phyloP scores from a whole-genome alignment of 1,140 invertebrate species.

The Pseudomyrmex concolor region DNA sequence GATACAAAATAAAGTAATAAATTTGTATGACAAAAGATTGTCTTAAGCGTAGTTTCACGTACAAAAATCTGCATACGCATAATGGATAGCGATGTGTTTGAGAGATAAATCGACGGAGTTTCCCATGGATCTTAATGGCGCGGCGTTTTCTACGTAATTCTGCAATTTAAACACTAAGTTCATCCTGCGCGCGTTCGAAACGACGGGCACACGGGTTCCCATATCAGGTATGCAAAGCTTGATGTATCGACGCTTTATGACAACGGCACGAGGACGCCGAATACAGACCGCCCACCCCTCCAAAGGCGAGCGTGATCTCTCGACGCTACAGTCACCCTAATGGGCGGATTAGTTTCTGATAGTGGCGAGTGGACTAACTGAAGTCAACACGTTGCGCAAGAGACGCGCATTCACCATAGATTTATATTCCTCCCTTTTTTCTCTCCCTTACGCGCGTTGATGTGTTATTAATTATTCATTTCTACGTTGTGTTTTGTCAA shows the following conservation, averaged over 20 bases:
- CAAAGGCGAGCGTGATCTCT: constrained; percentile 69
- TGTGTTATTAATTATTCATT: constrained; percentile 73
- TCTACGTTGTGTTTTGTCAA: neutral
- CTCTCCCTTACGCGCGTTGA: neutral
- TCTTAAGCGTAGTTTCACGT: too few relatives aligned
- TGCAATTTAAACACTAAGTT: constrained; percentile 66
- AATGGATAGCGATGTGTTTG: constrained; percentile 20
- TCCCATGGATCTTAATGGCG: constrained; percentile 62
- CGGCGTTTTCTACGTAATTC: constrained; percentile 62
- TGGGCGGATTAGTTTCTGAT: constrained; percentile 83
- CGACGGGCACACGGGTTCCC: constrained; percentile 76
- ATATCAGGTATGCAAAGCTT: constrained; percentile 85
- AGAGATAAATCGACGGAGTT: constrained; percentile 9
- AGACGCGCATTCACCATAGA: constrained; percentile 76
- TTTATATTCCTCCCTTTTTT: constrained; percentile 16
- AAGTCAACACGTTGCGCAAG: constrained; percentile 69
- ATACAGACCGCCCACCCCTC: constrained; percentile 82
- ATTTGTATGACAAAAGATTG: neutral
- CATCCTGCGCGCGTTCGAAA: constrained; percentile 35
- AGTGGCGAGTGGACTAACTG: constrained; percentile 67
- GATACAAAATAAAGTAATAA: neutral
- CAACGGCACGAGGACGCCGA: constrained; percentile 73
- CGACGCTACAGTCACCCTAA: constrained; percentile 81
- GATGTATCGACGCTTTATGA: constrained; percentile 85
- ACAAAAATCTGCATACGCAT: neutral